A percentile compares a stretch with the other conserved stretches of the same genome.
Evolutionary conservation across 2,888 invertebrate species (phyloP).

Genomic region (Nomada ruficornis): DNA sequence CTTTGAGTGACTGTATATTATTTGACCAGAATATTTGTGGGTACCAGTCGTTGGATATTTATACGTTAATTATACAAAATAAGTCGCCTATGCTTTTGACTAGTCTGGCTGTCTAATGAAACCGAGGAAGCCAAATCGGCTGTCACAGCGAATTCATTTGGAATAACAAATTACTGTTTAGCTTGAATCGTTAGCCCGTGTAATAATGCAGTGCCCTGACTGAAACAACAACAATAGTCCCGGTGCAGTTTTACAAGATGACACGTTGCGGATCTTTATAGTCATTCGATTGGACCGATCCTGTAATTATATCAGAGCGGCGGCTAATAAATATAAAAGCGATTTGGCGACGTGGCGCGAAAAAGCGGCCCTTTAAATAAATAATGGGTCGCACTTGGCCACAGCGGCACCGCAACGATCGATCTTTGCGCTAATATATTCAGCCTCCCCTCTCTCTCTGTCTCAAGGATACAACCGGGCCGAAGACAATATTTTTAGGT

Average conservation of each 20-base stretch:
- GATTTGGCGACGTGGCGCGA: conserved; percentile 36
- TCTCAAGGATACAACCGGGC: conserved; percentile 67
- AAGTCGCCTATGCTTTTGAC: too few species aligned
- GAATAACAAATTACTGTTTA: too few species aligned
- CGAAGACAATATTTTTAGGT: conserved; percentile 83
- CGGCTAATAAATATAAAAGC: conserved; percentile 33
- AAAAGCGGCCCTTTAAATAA: conserved; percentile 50
- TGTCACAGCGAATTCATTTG: too few species aligned
- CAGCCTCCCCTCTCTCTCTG: conserved; percentile 41
- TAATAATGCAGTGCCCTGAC: too few species aligned
- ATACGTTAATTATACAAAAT: too few species aligned
- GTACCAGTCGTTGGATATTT: too few species aligned
- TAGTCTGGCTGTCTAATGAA: too few species aligned
- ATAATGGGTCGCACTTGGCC: conserved; percentile 64
- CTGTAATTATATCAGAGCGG: conserved; percentile 1
- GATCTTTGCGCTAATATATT: conserved; percentile 74
- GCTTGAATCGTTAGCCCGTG: too few species aligned
- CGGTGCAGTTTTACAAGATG: neutral
- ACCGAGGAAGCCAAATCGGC: too few species aligned
- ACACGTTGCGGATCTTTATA: conserved; percentile 2
- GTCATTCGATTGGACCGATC: neutral
- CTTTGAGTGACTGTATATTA: too few species aligned
- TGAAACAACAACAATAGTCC: too few species aligned
- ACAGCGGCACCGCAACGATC: conserved; percentile 65
- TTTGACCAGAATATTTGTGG: too few species aligned